Conservation (phyloP, 1,140 invertebrate species). For the Plectrocnemia conspersa region DNA sequence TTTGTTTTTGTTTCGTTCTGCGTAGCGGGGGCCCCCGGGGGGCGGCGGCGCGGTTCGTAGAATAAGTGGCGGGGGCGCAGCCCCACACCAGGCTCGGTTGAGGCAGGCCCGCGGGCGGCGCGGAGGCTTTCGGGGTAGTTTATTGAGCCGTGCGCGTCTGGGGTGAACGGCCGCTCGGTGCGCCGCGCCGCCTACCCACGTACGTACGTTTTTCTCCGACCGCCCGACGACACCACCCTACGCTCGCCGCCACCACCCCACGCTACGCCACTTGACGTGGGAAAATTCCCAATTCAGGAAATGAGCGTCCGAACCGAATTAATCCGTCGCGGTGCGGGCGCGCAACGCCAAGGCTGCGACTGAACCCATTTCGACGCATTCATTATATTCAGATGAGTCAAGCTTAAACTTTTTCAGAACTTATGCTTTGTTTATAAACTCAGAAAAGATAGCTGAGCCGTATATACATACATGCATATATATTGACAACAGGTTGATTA, state of each 20-base stretch:
- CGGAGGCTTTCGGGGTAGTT: slow-evolving; percentile 22
- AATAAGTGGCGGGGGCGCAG: slow-evolving; percentile 21
- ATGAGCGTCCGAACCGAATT: slow-evolving; percentile 21
- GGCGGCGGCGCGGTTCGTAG: slow-evolving; percentile 10
- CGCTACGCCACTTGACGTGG: slow-evolving; percentile 13
- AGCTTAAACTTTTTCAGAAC: too few relatives aligned
- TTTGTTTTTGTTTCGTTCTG: slow-evolving; percentile 35
- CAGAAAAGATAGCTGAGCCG: too few relatives aligned
- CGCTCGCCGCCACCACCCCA: neutral
- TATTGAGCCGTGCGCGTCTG: slow-evolving; percentile 34
- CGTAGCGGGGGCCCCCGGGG: slow-evolving; percentile 21
- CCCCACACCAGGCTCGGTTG: slow-evolving; percentile 24
- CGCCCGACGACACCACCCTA: slow-evolving; percentile 5
- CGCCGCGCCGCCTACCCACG: slow-evolving; percentile 22
- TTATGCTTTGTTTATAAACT: too few relatives aligned
- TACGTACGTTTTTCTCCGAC: slow-evolving; percentile 13
- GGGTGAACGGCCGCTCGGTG: slow-evolving; percentile 34
- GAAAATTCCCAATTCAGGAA: slow-evolving; percentile 34
- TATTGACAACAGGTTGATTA: too few relatives aligned
- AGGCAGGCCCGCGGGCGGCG: slow-evolving; percentile 28
- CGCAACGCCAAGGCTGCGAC: too few relatives aligned
- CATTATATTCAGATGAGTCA: too few relatives aligned
- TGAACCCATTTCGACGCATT: too few relatives aligned
- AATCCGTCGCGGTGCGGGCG: slow-evolving; percentile 14
- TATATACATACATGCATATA: too few relatives aligned